Base-by-base conservation (phyloP, 37 sponge, comb jelly and placozoan species). In the Cladorhizidae sp. region DNA sequence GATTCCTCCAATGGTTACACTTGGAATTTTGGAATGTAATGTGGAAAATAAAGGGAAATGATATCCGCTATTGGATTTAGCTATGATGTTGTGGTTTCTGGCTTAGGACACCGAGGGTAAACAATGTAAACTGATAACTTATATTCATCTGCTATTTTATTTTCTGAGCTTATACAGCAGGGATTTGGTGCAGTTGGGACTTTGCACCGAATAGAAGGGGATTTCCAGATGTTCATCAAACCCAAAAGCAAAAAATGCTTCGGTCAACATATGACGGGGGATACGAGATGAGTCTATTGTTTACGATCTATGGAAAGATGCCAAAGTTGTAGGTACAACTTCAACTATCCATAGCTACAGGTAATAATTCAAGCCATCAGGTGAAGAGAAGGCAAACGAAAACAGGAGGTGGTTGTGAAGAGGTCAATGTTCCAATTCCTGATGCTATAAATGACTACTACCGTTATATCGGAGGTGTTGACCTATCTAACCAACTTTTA, bases 381-480 rank as follows among this genome's bases (percentile, higher is more conserved):
- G 74, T 71, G 14, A 57, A 57, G n/a, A 55, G 75, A 61, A 70
- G 49, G 35, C 3, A 5, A 23, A 59, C 58, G 55, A 39, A 54
- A 54, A 12, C 18, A 23, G 32, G 8, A 26, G 74, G 80, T 22
- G n/a, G 12, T n/a, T 49, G 35, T 21, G 40, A 77, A 33, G 64
- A 68, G 45, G 40, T 36, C 36, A 76, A 77, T 63, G 40, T 84
- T 25, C 77, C 72, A 54, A 76, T 77, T 78, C 80, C 86, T 11
- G 41, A 45, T 22, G 28, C 63, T 9, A 43, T 78, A 42, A 22
- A 76, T 28, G 15, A 76, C 49, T 84, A 85, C 55, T 78, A 85
- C 62, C 28, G 59, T 21, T 78, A 32, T 49, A 72, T 85, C 79
- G 72, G 78, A 39, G 86, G 86, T 5, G 86, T 85, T 25, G 86